Evolutionary conservation across 2,113 vertebrate genomes (phyloP), one percentile per base, ranked within the genome.

Genomic region (Galbula dea): DNA sequence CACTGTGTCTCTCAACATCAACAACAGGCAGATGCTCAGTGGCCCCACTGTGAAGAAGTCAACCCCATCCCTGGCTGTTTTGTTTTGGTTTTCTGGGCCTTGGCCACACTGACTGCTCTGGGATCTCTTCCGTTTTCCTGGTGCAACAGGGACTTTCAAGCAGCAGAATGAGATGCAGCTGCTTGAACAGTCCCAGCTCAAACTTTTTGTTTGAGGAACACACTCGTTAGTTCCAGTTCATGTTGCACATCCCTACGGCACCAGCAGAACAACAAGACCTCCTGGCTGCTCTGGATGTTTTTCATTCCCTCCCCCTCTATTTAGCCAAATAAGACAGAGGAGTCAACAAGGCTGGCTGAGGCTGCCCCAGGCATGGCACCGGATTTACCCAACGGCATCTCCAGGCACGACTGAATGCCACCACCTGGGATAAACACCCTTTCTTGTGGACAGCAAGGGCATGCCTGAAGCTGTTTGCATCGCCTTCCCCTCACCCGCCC

Each of bases 161-260:
- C 77, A 79, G 81, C 80, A 63, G 81, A 92, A 82, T 3, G 1
- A 89, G 59, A 82, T 19, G 55, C 89, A 94, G 92, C 93, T 94
- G 91, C 68, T 59, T n/a, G 30, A 83, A 48, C 55, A 83, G 75
- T 51, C 68, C 57, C 85, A 24, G 32, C 55, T 57, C 68, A 55
- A 16, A 12, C 48, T 83, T 86, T 88, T 72, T 83, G 55, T 94
- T 81, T 86, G 85, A 68, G 72, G 85, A 96, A 74, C 67, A 63
- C 1, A 1, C 63, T 80, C 19, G 1, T 88, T 77, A 87, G 79
- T 77, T 93, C 89, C 87, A 89, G 89, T 66, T 83, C 72, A 36
- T 6, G 11, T 51, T 88, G 89, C 87, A 81, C 72, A 93, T 89
- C 85, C 9, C 0, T 63, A 71, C 2, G 2, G 85, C 90, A 94